Conservation (phyloP, 2,797 vertebrate genomes). For the Lepilemur ruficaudatus region DNA sequence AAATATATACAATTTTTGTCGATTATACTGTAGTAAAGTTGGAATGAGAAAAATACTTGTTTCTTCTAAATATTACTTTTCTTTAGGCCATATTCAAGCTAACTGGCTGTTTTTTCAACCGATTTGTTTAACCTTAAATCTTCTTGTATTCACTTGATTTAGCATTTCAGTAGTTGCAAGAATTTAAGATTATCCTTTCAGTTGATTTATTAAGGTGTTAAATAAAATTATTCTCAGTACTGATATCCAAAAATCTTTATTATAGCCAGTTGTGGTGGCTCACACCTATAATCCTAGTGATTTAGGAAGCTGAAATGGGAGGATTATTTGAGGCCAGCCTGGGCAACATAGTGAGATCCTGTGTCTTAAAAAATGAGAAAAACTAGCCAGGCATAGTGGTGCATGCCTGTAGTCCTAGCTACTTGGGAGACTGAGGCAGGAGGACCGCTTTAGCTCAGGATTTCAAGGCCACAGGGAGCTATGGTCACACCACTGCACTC, state of each 20-base stretch:
- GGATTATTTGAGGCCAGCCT: no score
- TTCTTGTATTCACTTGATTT: neutral
- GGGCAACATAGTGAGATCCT: no score
- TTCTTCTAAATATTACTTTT: slow-evolving; percentile 8
- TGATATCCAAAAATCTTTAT: neutral
- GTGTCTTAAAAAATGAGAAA: no score
- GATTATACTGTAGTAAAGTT: neutral
- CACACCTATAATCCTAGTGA: no score
- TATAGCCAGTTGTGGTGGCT: no score
- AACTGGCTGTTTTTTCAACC: neutral
- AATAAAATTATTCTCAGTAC: neutral
- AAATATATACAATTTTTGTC: neutral
- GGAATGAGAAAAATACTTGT: neutral
- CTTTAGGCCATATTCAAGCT: neutral
- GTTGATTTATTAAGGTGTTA: slow-evolving; percentile 26
- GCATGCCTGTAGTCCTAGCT: no score
- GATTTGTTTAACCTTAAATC: neutral
- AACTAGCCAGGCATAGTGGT: no score
- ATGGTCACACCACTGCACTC: no score
- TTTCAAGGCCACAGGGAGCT: no score
- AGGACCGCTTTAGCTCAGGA: no score
- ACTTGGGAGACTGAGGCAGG: no score
- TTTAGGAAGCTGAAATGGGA: no score
- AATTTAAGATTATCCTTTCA: slow-evolving; percentile 1
- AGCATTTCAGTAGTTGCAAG: neutral